phyloP scores from a whole-genome alignment of 2,113 vertebrate species.

The Gobiocypris rarus region DNA sequence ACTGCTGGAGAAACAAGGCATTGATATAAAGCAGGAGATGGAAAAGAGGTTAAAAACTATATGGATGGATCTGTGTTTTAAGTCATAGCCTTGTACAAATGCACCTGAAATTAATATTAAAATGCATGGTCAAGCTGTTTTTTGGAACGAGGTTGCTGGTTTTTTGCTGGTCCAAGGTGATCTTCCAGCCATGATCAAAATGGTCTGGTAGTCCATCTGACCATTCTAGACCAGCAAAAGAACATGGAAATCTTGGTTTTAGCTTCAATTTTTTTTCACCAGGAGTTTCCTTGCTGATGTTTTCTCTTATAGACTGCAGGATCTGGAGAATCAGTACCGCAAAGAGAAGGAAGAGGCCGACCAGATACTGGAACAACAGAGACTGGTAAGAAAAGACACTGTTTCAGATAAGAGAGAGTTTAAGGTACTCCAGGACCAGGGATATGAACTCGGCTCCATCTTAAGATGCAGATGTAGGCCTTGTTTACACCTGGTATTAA shows the following conservation, averaged over 20 bases:
- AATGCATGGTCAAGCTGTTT: not conserved
- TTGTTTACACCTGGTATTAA: no score
- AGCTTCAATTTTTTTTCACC: not conserved
- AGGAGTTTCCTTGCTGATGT: not conserved
- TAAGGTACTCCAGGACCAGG: no score
- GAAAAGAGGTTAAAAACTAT: constrained; percentile 80
- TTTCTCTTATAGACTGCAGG: constrained; percentile 78
- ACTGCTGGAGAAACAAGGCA: constrained; percentile 88
- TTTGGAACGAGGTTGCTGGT: not conserved
- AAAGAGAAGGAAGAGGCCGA: constrained; percentile 90
- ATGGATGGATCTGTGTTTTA: not conserved
- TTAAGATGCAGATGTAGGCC: not conserved
- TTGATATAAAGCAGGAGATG: constrained; percentile 92
- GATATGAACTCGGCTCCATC: not conserved
- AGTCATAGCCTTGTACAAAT: not conserved
- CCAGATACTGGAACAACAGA: constrained; percentile 86
- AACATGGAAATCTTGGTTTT: not conserved
- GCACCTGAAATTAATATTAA: not conserved
- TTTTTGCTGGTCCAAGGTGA: not conserved
- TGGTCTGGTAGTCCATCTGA: not conserved
- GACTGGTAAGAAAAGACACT: constrained; percentile 77
- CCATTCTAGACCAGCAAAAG: not conserved
- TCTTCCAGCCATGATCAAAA: not conserved
- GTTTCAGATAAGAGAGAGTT: not conserved
- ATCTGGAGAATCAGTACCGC: constrained; percentile 88